Evolutionary conservation across 2,797 vertebrate species (phyloP).

Genomic region (Acipenser oxyrinchus): DNA sequence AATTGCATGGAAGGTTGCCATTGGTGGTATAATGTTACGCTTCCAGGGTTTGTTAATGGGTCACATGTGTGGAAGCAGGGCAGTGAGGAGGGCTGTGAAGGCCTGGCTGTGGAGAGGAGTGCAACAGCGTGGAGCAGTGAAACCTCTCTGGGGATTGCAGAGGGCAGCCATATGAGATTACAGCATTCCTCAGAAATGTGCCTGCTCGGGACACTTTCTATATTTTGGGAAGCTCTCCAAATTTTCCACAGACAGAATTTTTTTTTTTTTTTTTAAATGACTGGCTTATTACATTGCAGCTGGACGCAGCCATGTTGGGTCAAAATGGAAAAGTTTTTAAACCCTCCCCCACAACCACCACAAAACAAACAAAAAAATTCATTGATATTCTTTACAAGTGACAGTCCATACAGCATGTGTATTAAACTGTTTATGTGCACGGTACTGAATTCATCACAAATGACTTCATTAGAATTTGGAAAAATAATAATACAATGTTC

Average conservation of each 20-base stretch:
- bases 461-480: too few species aligned
- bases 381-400: too few species aligned
- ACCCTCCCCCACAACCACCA: background rate
- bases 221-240: slow-evolving; percentile 55
- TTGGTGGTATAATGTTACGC: slow-evolving; percentile 58
- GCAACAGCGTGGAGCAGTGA: slow-evolving; percentile 27
- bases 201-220: slow-evolving; percentile 52
- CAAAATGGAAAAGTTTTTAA: slow-evolving; percentile 46
- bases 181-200: slow-evolving; percentile 61
- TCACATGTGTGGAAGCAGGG: slow-evolving; percentile 49
- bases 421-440: too few species aligned
- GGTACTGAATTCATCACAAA: too few species aligned
- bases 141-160: slow-evolving; percentile 52
- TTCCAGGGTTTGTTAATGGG: slow-evolving; percentile 57
- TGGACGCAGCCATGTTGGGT: slow-evolving; percentile 26
- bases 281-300: slow-evolving; percentile 49
- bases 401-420: too few species aligned
- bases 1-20: slow-evolving; percentile 57
- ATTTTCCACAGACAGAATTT: slow-evolving; percentile 58
- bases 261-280: slow-evolving; percentile 41
- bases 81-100: slow-evolving; percentile 3
- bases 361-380: too few species aligned
- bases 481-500: too few species aligned
- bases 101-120: slow-evolving; percentile 18
- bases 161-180: slow-evolving; percentile 69